A percentile compares a stretch with the other conserved stretches of the same genome.
Conservation (phyloP, 2,888 invertebrate species). For the Drosophila anomalipes region DNA sequence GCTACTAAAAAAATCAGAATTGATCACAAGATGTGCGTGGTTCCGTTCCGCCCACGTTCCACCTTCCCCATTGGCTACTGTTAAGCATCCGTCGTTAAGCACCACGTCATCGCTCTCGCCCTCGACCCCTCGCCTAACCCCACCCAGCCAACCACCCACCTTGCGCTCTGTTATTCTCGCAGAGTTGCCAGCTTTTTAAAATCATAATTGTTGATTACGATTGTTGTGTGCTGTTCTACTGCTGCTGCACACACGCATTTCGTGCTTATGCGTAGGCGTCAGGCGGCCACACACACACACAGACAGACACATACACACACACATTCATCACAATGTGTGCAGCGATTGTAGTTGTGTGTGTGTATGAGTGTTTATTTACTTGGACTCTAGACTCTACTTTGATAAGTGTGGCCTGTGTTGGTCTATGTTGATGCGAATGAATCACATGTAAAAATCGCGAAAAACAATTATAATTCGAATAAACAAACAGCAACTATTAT, state of each 20-base stretch:
- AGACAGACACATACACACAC: neutral
- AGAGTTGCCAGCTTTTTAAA: conserved; percentile 39
- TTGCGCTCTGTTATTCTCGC: conserved; percentile 9
- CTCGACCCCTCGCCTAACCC: neutral
- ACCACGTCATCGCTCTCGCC: conserved; percentile 33
- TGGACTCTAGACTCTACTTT: conserved; percentile 54
- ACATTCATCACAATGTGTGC: neutral
- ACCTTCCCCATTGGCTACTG: neutral
- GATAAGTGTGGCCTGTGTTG: conserved; percentile 46
- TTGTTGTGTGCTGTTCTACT: conserved; percentile 19
- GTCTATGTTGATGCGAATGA: conserved; percentile 48
- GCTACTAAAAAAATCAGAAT: conserved; percentile 4
- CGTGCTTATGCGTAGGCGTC: conserved; percentile 46
- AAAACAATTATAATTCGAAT: conserved; percentile 21
- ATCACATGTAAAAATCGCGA: conserved; percentile 48
- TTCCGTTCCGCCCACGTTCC: conserved; percentile 1
- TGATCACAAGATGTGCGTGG: conserved; percentile 48
- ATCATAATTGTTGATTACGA: conserved; percentile 49
- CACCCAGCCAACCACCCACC: conserved; percentile 20
- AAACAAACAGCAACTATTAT: conserved; percentile 12
- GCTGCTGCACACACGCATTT: conserved; percentile 24
- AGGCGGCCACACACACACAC: conserved; percentile 1
- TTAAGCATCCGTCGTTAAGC: conserved; percentile 27
- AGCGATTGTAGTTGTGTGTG: conserved; percentile 14
- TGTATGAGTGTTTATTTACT: conserved; percentile 43